Evolutionary conservation across 2,113 vertebrate genomes (phyloP), one percentile per base, ranked within the genome.

Genomic region (Leptodactylus fuscus): DNA sequence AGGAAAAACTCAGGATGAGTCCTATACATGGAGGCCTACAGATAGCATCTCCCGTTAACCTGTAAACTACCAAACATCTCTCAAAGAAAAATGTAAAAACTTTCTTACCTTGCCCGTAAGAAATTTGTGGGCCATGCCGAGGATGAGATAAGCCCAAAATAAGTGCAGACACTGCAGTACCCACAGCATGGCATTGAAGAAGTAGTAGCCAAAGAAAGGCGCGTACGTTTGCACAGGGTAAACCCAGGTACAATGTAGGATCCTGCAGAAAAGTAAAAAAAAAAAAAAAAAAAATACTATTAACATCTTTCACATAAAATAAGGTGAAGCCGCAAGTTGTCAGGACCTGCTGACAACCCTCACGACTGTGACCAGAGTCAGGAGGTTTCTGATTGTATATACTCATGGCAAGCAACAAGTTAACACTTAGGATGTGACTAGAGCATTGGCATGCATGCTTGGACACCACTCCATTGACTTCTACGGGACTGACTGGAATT

Each of bases 131-230:
- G 97, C 97, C 91, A 98, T 97, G 44, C 96, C 95, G 85, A 99
- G 90, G 87, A 99, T 98, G 91, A 98, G 95, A 87, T 91, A 94
- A 13, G 97, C 98, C 98, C 98, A 99, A 94, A 99, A 99, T 89
- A 97, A 73, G 75, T 99, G 98, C 77, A 99, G 94, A 76, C 92
- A 91, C 89, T 97, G 97, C 16, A 99, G 94, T 74, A 94, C 90
- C 67, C 93, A 92, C 92, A 99, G 91, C 90, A 99, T 97, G 71
- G 89, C 89, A 2, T 99, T 99, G 91, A 99, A 98, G 91, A 99
- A 99, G 91, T 98, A 99, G 82, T 99, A 99, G 1, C 97, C 97
- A 0, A 99, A 99, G 90, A 99, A 99, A 0, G 98, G 91, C 0
- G 95, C 90, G 67, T 98, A 98, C 36, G 97, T 71, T 0, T 96